phyloP scores from a whole-genome alignment of 2,113 vertebrate genomes.

The Pseudois nayaur region DNA sequence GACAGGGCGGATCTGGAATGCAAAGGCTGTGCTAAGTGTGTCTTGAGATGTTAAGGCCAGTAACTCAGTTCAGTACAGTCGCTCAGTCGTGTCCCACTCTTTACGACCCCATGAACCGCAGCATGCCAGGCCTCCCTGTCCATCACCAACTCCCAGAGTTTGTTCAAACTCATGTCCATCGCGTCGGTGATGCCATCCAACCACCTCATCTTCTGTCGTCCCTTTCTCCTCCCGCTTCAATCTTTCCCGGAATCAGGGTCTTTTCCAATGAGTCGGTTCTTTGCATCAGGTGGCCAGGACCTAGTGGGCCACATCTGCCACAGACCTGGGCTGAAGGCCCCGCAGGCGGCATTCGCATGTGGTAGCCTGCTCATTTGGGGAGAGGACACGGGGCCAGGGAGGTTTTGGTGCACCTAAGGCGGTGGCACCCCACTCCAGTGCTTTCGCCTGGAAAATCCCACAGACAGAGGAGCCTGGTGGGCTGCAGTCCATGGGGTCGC shows the following conservation, averaged over 20 bases:
- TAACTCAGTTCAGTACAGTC: neutral
- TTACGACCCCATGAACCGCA: accelerated
- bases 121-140: neutral
- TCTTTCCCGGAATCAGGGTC: neutral
- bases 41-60: too few species aligned
- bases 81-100: neutral
- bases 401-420: neutral
- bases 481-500: too few species aligned
- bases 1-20: too few species aligned
- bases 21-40: too few species aligned
- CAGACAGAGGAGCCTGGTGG: too few species aligned
- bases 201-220: neutral
- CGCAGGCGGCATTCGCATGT: neutral
- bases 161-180: neutral
- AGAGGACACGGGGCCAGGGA: neutral
- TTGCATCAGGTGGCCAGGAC: neutral
- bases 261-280: neutral
- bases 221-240: neutral
- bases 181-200: accelerated
- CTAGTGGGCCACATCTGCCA: neutral
- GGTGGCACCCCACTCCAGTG: too few species aligned
- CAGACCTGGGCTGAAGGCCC: neutral
- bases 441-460: too few species aligned
- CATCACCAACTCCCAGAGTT: neutral
- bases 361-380: neutral